These are phyloP conservation scores for Helicoverpa armigera DNA, from an alignment of 1,140 invertebrate genomes.

Conservation along the genomic window DNA sequence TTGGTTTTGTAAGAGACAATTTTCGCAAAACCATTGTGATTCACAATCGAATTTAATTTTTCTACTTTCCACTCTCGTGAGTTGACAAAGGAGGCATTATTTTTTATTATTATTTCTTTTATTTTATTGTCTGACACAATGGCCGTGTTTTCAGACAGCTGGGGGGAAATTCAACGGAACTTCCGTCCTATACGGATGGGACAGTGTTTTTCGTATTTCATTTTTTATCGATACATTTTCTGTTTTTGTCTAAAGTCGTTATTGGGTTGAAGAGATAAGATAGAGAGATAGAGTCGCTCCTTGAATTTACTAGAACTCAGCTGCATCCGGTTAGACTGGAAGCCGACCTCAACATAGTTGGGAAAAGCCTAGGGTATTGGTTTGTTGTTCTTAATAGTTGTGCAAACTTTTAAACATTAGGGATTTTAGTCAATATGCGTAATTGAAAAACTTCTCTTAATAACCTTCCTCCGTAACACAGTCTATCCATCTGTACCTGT, in stretches of 20 bases:
- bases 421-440: no score
- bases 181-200: constrained; percentile 32
- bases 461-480: no score
- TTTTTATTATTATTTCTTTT: constrained; percentile 71
- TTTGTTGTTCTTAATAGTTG: no score
- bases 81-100: constrained; percentile 59
- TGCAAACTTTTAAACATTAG: no score
- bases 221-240: background rate
- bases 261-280: no score
- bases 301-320: no score
- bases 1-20: constrained; percentile 39
- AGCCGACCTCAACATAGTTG: no score
- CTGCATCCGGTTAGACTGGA: no score
- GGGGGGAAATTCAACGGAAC: constrained; percentile 48
- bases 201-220: background rate
- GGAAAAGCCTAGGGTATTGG: no score
- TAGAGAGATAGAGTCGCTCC: no score
- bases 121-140: constrained; percentile 63
- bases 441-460: no score
- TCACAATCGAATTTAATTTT: constrained; percentile 54
- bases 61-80: background rate
- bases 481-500: no score
- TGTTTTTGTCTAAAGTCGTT: background rate
- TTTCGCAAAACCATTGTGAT: constrained; percentile 47
- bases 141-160: constrained; percentile 43